A percentile compares a stretch with the other conserved stretches of the same genome.
Evolutionary conservation across 2,888 invertebrate genomes (phyloP).

Genomic region (Hoplodrina blanda): DNA sequence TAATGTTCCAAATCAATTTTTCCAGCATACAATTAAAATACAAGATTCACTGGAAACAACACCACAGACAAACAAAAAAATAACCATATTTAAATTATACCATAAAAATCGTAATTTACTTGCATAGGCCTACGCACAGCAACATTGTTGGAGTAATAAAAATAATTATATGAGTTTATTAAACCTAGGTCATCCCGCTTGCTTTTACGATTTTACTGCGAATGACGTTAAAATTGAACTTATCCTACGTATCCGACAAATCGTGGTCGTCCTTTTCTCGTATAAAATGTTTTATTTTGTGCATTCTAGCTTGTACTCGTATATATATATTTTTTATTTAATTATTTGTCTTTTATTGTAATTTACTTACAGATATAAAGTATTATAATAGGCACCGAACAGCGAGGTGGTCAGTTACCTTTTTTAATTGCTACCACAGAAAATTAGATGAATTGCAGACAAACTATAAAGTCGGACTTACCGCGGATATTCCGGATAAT

Average conservation of each 20-base stretch:
- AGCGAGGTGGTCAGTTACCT: no score
- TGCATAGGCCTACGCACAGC: slow-evolving; percentile 47
- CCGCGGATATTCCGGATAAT: no score
- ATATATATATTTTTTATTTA: neutral
- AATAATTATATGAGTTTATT: slow-evolving; percentile 69
- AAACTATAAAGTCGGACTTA: no score
- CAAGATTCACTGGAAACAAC: slow-evolving; percentile 27
- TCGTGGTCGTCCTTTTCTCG: slow-evolving; percentile 45
- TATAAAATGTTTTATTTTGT: slow-evolving; percentile 44
- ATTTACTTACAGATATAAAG: no score
- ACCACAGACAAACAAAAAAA: slow-evolving; percentile 39
- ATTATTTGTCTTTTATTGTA: slow-evolving; percentile 15
- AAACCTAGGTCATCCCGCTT: slow-evolving; percentile 61
- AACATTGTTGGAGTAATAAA: slow-evolving; percentile 68
- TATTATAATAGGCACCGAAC: no score
- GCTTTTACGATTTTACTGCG: slow-evolving; percentile 64
- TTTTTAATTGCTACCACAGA: no score
- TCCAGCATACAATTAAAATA: slow-evolving; percentile 41
- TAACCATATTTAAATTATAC: slow-evolving; percentile 58
- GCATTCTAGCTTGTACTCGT: slow-evolving; percentile 8
- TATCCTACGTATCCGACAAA: slow-evolving; percentile 54
- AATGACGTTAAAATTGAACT: slow-evolving; percentile 63
- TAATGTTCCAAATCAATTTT: neutral
- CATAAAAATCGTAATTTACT: slow-evolving; percentile 66
- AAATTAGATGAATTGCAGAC: no score